Conservation (phyloP, 2,888 invertebrate genomes). For the Biston stratarius region DNA sequence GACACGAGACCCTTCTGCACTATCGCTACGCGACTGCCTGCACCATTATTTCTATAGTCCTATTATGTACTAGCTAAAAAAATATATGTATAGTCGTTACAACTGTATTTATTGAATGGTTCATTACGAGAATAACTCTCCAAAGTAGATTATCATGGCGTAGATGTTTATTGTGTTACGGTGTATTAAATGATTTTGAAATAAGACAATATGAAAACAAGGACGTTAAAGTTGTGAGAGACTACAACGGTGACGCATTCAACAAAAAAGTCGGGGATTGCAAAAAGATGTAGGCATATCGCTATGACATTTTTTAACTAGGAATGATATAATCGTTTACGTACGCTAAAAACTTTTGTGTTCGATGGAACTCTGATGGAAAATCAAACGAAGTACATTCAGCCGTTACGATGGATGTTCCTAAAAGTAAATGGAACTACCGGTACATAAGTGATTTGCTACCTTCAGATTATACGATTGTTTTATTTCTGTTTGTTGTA, state of each 20-base stretch:
- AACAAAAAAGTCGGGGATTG: too few relatives aligned
- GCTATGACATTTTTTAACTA: too few relatives aligned
- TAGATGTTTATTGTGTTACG: slow-evolving; percentile 4
- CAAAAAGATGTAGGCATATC: too few relatives aligned
- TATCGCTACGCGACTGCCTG: slow-evolving; percentile 50
- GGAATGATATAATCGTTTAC: too few relatives aligned
- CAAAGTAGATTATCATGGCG: slow-evolving; percentile 19
- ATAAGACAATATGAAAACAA: neutral
- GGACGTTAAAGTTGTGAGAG: neutral
- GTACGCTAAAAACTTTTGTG: too few relatives aligned
- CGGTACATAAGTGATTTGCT: too few relatives aligned
- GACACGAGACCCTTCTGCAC: slow-evolving; percentile 41
- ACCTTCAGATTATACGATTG: neutral
- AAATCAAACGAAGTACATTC: too few relatives aligned
- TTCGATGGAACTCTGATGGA: too few relatives aligned
- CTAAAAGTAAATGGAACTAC: too few relatives aligned
- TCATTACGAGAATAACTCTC: slow-evolving; percentile 33
- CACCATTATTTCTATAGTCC: slow-evolving; percentile 65
- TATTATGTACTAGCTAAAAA: slow-evolving; percentile 63
- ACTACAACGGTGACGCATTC: neutral
- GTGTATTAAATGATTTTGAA: neutral
- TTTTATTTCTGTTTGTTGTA: neutral
- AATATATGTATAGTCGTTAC: slow-evolving; percentile 46
- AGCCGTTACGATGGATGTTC: too few relatives aligned
- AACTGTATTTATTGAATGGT: slow-evolving; percentile 46